Evolutionary conservation across 2,888 invertebrate genomes (phyloP).

Genomic region (Mythimna loreyi): DNA sequence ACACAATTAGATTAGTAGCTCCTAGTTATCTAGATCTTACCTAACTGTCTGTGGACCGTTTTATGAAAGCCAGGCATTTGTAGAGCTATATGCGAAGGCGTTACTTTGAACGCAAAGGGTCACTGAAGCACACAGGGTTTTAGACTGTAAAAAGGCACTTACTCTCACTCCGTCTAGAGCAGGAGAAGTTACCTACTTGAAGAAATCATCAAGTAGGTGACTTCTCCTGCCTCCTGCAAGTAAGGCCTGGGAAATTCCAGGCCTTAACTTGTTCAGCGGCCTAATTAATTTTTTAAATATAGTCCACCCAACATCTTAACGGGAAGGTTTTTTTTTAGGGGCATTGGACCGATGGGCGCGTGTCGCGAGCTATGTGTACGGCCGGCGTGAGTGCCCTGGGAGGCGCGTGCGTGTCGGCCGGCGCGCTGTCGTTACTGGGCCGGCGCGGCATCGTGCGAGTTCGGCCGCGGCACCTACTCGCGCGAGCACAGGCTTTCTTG

Average conservation of each 20-base stretch:
- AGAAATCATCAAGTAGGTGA: no score
- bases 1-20: background rate
- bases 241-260: no score
- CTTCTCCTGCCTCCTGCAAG: no score
- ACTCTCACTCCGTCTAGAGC: no score
- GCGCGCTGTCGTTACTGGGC: slow-evolving; percentile 91
- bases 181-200: no score
- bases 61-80: background rate
- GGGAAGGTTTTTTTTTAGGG: slow-evolving; percentile 90
- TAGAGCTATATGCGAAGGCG: no score
- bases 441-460: slow-evolving; percentile 92
- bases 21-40: no score
- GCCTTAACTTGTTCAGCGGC: background rate
- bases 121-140: no score
- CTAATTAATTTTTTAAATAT: background rate
- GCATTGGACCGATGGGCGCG: slow-evolving; percentile 98
- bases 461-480: slow-evolving; percentile 91
- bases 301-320: background rate
- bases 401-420: slow-evolving; percentile 87
- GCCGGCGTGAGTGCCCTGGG: slow-evolving; percentile 91
- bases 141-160: no score
- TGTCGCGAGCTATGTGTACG: slow-evolving; percentile 91
- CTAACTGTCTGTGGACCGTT: background rate
- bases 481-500: slow-evolving; percentile 90
- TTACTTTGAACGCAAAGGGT: no score